Base-by-base conservation (phyloP, 2,113 vertebrate genomes). In the Haemorhous mexicanus region DNA sequence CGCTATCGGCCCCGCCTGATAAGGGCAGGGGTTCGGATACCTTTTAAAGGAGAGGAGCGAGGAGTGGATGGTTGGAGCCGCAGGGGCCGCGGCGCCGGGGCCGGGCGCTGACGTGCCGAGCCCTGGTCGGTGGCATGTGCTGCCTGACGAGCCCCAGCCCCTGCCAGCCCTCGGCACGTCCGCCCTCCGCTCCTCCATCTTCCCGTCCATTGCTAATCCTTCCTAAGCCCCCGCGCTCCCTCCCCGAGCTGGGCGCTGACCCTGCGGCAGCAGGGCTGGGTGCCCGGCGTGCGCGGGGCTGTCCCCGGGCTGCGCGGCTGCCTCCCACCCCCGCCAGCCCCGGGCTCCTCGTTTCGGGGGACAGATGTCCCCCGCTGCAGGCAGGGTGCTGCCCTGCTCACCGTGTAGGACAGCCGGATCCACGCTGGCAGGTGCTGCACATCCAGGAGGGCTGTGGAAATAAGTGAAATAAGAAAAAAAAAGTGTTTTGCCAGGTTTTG, bases 21-120 rank as follows among this genome's bases (percentile, higher is more conserved):
- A 96, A 37, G 2, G 0, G 46, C 7, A 0, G 28, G 17, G n/a
- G 14, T 80, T 75, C 5, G 0, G 68, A 87, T 92, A 69, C 96
- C 96, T 95, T 95, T 94, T 92, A 95, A 92, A 96, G 95, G 90
- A 92, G 41, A 92, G 56, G 18, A 94, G 61, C 1, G 2, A 61
- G 64, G 59, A 84, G 86, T 11, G 81, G 73, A 1, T 17, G 50
- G n/a, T 16, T 11, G 39, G 47, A 69, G 62, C 87, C 28, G 41
- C 58, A 0, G 87, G 69, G 0, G 33, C 70, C 3, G 0, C 56
- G 83, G 50, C 56, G 58, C 58, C 58, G 23, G 23, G 58, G 35
- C 80, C 10, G 6, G 53, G 64, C 0, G 21, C 44, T 88, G 95
- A 90, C 16, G 5, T 59, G 91, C 78, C 1, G 4, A 82, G 62